Base-by-base conservation (phyloP, 2,888 invertebrate genomes). In the Ochropacha duplaris region DNA sequence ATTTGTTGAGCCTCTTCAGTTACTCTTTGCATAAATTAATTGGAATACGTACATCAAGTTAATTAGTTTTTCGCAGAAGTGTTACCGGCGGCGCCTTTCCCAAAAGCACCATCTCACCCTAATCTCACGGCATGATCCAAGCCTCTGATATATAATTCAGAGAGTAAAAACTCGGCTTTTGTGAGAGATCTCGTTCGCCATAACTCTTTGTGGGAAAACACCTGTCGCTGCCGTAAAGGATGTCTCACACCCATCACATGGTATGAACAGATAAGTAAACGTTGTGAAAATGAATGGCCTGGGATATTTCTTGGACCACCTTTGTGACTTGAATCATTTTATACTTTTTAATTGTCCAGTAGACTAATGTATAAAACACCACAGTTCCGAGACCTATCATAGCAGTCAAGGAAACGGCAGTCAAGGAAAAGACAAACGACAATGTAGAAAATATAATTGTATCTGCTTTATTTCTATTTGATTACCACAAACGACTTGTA, bases 111-210 rank as follows among this genome's bases (percentile, higher is more conserved):
- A 44, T 44, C 44, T 44, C 44, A 19, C 44, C 44, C 44, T 44
- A 44, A 44, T n/a, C n/a, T 44, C 44, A 44, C 44, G 44, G 44
- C 44, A 6, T 44, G 44, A 44, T 44, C 44, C n/a, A 44, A 44
- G 44, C 44, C 44, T 44, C 44, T 44, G 8, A 44, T 44, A 79
- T 76, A 81, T 78, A 82, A 83, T 82, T 81, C 73, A 81, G 65
- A 55, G 66, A 60, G 67, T 69, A 77, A 74, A 72, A 72, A 69
- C 64, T 68, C 61, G 58, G 60, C 61, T 59, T 75, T 72, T 66
- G 64, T 67, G 56, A 61, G 69, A 68, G 67, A 62, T 63, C 50
- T 16, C 44, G 19, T 44, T 44, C 22, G 58, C 69, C 66, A 70
- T 77, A 69, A 74, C 59, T 74, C 63, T 65, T 56, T 57, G 60